These are phyloP conservation scores for Ormyrus pomaceus DNA, from an alignment of 2,888 invertebrate species.

Conservation along the genomic window DNA sequence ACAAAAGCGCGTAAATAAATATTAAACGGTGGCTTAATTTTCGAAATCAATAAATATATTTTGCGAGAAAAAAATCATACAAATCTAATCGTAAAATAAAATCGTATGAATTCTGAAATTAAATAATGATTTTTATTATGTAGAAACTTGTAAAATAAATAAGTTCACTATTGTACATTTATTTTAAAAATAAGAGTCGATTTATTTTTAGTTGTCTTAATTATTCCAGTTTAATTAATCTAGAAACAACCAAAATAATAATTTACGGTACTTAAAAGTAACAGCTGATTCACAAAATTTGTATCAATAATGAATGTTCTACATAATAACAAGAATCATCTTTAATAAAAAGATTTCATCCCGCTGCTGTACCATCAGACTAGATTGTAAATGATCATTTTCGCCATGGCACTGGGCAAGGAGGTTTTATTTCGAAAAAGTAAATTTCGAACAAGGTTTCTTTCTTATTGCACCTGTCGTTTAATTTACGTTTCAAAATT, in stretches of 20 bases:
- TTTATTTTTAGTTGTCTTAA: no score
- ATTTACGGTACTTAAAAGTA: neutral
- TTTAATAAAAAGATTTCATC: slow-evolving; percentile 20
- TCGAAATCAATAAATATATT: slow-evolving; percentile 31
- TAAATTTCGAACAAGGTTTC: neutral
- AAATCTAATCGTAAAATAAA: slow-evolving; percentile 33
- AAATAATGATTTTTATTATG: neutral
- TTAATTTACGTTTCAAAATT: slow-evolving; percentile 2
- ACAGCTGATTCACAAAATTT: no score
- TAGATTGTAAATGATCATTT: slow-evolving; percentile 48
- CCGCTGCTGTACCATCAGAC: slow-evolving; percentile 32
- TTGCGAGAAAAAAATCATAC: slow-evolving; percentile 46
- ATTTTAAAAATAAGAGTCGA: no score
- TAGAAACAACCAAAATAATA: slow-evolving; percentile 4
- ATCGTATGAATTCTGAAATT: neutral
- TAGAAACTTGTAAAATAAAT: neutral
- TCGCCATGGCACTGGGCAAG: slow-evolving; percentile 35
- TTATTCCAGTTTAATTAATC: neutral
- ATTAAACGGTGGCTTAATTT: slow-evolving; percentile 1
- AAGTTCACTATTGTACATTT: no score
- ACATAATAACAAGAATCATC: slow-evolving; percentile 10
- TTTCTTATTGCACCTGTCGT: neutral
- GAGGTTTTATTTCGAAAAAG: slow-evolving; percentile 20
- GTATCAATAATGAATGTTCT: neutral
- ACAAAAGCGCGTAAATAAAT: slow-evolving; percentile 30